Percentiles rank a stretch among this genome's conserved stretches.
phyloP scores from a whole-genome alignment of 2,888 invertebrate species.

The Dryomyza anilis region DNA sequence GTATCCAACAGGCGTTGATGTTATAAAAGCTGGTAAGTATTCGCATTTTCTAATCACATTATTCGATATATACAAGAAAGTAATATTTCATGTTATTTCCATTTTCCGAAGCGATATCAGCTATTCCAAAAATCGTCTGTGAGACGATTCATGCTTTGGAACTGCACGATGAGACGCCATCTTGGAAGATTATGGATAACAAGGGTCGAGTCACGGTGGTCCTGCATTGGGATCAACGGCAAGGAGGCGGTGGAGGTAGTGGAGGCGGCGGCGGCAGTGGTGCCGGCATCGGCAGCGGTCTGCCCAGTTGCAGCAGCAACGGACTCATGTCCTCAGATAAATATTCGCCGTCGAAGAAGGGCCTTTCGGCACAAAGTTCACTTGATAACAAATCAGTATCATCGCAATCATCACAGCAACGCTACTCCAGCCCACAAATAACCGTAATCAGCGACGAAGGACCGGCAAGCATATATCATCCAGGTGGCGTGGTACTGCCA shows the following conservation, averaged over 20 bases:
- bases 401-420: constrained; percentile 59
- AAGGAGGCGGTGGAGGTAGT: constrained; percentile 63
- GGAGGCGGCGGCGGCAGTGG: constrained; percentile 61
- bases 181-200: constrained; percentile 99
- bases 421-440: constrained; percentile 80
- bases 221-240: constrained; percentile 94
- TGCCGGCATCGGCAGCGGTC: constrained; percentile 61
- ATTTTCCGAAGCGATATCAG: constrained; percentile 77
- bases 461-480: constrained; percentile 65
- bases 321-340: constrained; percentile 58
- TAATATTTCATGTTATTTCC: background rate
- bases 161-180: constrained; percentile 94
- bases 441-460: constrained; percentile 94
- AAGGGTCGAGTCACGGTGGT: constrained; percentile 96
- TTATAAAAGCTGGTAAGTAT: constrained; percentile 86
- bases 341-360: constrained; percentile 62
- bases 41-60: background rate
- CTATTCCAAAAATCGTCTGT: constrained; percentile 95
- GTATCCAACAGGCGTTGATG: constrained; percentile 93
- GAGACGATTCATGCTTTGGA: constrained; percentile 95
- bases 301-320: constrained; percentile 52
- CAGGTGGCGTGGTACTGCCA: constrained; percentile 52
- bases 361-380: constrained; percentile 66
- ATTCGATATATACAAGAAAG: background rate
- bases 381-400: constrained; percentile 67